phyloP scores from a whole-genome alignment of 2,113 vertebrate species.

The Vulpes vulpes region DNA sequence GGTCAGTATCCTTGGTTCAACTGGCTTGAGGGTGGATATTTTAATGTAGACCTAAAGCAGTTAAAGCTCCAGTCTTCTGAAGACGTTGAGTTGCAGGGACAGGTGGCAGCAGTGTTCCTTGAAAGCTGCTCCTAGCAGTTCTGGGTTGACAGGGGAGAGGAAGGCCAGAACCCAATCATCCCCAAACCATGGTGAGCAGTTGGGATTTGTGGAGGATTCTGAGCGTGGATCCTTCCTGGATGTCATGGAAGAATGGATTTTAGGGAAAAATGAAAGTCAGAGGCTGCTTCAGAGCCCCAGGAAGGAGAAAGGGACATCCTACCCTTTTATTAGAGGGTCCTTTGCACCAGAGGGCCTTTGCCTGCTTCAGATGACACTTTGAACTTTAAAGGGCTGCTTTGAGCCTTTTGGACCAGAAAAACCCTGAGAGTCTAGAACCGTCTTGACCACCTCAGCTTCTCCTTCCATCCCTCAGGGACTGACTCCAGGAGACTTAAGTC shows the following conservation, averaged over 20 bases:
- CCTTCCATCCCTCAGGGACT: not conserved
- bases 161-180: not conserved
- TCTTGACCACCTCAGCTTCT: not conserved
- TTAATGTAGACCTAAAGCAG: not conserved
- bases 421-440: not conserved
- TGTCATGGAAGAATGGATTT: not conserved
- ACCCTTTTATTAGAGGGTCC: not conserved
- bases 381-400: not conserved
- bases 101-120: not conserved
- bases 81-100: not conserved
- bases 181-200: not conserved
- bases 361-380: not conserved
- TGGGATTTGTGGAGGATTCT: not conserved
- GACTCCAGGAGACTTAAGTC: not conserved
- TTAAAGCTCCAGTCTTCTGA: not conserved
- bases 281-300: not conserved
- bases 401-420: not conserved
- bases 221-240: not conserved
- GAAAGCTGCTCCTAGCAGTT: not conserved
- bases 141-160: not conserved
- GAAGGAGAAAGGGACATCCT: not conserved
- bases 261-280: not conserved
- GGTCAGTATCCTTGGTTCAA: not conserved
- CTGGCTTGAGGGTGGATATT: not conserved
- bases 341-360: not conserved